A percentile compares a stretch with the other conserved stretches of the same genome.
Conservation (phyloP, 2,797 vertebrate species). For the Poecilia velifera region DNA sequence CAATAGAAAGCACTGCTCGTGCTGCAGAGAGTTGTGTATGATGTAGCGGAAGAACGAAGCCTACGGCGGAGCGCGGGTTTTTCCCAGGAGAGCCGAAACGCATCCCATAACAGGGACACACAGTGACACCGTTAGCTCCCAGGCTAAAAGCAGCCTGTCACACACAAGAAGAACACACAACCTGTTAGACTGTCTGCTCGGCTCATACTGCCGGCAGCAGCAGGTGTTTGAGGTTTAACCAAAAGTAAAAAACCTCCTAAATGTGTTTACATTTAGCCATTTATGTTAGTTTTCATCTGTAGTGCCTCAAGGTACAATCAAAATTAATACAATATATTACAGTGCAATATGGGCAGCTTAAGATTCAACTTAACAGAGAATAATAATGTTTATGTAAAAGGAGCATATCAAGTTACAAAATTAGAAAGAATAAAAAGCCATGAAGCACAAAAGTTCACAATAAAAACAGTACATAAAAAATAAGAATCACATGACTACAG, state of each 20-base stretch:
- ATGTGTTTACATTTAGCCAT: no score
- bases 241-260: neutral
- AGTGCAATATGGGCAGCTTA: no score
- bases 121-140: slow-evolving; percentile 20
- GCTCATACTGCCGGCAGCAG: neutral
- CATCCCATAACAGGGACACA: slow-evolving; percentile 1
- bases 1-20: slow-evolving; percentile 19
- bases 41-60: slow-evolving; percentile 29
- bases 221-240: neutral
- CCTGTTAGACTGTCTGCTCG: neutral
- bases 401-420: no score
- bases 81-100: slow-evolving; percentile 30
- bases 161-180: neutral
- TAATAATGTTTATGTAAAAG: no score
- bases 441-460: no score
- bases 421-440: no score
- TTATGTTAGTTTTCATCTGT: no score
- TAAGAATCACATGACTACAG: no score
- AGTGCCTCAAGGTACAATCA: no score
- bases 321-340: no score
- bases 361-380: no score
- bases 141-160: slow-evolving; percentile 11
- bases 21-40: slow-evolving; percentile 6
- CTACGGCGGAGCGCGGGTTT: slow-evolving; percentile 1
- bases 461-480: no score